phyloP scores from a whole-genome alignment of 2,888 invertebrate genomes.

The Rhogogaster chlorosoma region DNA sequence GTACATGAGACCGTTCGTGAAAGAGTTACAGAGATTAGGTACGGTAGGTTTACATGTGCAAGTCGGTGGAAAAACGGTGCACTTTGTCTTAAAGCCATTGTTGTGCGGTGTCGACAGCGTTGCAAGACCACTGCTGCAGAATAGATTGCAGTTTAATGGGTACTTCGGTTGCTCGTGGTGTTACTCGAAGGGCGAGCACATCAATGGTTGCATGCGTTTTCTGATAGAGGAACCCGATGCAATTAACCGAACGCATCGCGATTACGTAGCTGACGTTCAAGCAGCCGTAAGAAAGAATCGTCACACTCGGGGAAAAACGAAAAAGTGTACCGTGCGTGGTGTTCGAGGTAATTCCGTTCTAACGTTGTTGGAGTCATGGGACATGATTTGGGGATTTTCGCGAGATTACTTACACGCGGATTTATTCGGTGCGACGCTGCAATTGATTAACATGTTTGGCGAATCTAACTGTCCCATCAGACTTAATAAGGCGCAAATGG shows the following conservation, averaged over 20 bases:
- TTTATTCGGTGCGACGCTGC: not conserved
- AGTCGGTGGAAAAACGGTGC: constrained; percentile 41
- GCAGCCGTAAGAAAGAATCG: not conserved
- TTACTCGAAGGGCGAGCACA: constrained; percentile 49
- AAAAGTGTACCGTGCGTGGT: not conserved
- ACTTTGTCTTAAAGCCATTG: constrained; percentile 52
- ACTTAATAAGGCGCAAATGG: not conserved
- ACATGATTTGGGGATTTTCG: constrained; percentile 16
- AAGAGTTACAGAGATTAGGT: constrained; percentile 32
- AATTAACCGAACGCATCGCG: not conserved
- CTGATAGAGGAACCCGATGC: constrained; percentile 24
- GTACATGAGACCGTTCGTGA: constrained; percentile 52
- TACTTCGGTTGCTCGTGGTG: constrained; percentile 58
- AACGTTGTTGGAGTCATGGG: not conserved
- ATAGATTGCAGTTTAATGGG: constrained; percentile 57
- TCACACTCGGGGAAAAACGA: not conserved
- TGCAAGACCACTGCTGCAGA: constrained; percentile 50
- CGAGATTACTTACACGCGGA: constrained; percentile 1
- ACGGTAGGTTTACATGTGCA: constrained; percentile 24
- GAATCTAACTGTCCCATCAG: not conserved
- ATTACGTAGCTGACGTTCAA: not conserved
- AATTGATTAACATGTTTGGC: not conserved
- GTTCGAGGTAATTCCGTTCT: not conserved
- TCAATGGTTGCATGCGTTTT: constrained; percentile 16
- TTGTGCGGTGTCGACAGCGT: constrained; percentile 55